Conservation (phyloP, 2,113 vertebrate genomes). For the Pelecanus crispus region DNA sequence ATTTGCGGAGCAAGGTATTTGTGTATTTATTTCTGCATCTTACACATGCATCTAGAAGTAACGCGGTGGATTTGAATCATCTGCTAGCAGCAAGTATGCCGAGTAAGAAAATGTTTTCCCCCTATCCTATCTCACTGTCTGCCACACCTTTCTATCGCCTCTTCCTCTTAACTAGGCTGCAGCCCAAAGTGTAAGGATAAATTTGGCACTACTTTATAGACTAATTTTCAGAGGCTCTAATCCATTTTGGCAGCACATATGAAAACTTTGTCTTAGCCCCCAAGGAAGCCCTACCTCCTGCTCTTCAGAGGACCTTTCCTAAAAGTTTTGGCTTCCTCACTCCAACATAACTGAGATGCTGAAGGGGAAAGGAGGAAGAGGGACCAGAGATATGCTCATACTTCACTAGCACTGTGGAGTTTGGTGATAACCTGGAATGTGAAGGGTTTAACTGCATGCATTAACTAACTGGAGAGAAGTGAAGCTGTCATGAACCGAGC, state of each 20-base stretch:
- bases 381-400: rapidly evolving
- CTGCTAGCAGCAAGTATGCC: neutral
- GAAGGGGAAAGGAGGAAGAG: neutral
- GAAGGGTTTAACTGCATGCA: neutral
- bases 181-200: neutral
- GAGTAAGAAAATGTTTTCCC: neutral
- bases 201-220: neutral
- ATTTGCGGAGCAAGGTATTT: neutral
- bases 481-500: rapidly evolving
- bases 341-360: neutral
- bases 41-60: neutral
- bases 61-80: neutral
- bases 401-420: neutral
- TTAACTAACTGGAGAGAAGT: neutral
- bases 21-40: neutral
- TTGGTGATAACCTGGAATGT: neutral
- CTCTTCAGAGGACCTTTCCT: neutral
- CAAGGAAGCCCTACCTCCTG: neutral
- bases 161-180: neutral
- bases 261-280: neutral
- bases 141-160: neutral
- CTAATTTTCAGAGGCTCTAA: neutral
- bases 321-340: neutral
- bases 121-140: neutral
- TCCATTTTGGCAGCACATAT: neutral